Conservation (phyloP, 2,113 vertebrate species). For the Cacatua alba region DNA sequence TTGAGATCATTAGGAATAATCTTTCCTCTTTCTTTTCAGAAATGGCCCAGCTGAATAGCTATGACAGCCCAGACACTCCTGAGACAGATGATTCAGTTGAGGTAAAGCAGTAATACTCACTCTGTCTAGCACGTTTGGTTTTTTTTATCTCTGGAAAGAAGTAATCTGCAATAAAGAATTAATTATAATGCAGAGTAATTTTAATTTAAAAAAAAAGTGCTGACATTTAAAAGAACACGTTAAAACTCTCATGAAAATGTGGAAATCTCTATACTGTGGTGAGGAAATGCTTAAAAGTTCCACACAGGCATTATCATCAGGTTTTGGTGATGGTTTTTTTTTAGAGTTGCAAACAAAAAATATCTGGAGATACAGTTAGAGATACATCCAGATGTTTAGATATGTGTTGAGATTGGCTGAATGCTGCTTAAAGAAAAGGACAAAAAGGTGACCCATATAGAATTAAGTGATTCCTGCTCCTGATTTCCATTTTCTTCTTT, state of each 20-base stretch:
- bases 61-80: conserved; percentile 92
- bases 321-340: not conserved
- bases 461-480: not conserved
- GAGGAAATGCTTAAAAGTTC: not conserved
- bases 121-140: conserved; percentile 14
- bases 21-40: conserved; percentile 77
- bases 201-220: not conserved
- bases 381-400: not conserved
- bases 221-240: conserved; percentile 29
- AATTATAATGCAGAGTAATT: conserved; percentile 56
- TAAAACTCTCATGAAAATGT: not conserved
- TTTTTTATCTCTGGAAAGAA: not conserved
- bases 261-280: not conserved
- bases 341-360: not conserved
- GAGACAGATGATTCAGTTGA: conserved; percentile 93
- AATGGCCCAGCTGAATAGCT: conserved; percentile 97
- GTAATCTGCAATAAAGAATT: conserved; percentile 34
- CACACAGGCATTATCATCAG: not conserved
- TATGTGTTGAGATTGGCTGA: not conserved
- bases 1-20: conserved; percentile 61
- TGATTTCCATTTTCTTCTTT: conserved; percentile 22
- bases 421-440: not conserved
- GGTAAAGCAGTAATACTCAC: conserved; percentile 75
- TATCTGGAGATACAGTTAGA: not conserved
- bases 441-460: not conserved